Base-by-base conservation (phyloP, 2,113 vertebrate genomes). In the Garra rufa region DNA sequence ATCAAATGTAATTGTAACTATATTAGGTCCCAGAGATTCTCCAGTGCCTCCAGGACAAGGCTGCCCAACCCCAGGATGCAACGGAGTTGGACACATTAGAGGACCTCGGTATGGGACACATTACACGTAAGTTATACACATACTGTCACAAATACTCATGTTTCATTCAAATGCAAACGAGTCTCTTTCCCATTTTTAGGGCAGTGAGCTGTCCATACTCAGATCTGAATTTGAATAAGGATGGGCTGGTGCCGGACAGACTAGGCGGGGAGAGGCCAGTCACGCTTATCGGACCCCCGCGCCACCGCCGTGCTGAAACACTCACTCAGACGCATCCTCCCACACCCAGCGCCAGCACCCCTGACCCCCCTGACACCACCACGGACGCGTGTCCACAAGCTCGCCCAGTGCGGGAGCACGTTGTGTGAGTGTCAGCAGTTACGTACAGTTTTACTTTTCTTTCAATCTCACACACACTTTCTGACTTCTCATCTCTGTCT, bases 51-150 rank as follows among this genome's bases (percentile, higher is more conserved):
- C 90, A 59, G 96, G 95, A 84, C 96, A 97, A 87, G 92, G 91
- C 0, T 98, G 97, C 88, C 96, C 97, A 70, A 98, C 96, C 77
- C 93, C 93, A 6, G 96, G 96, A 87, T 98, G 96, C 89, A 95
- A 94, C 0, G 96, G 97, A 0, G 92, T 97, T 0, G 97, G 97
- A 44, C 97, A 98, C 26, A 94, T 96, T 34, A 93, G 93, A 86
- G 97, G 96, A 79, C 95, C 96, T 28, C 95, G 95, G 85, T 96
- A 97, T 0, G 96, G 96, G 83, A 97, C 96, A 0, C 97, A 97
- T 91, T 95, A 97, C 86, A 97, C 96, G 96, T 97, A 85, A 73
- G 96, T 94, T 77, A 26, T 30, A 30, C 30, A 69, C 24, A 43
- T 26, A 57, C 4, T 34, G 28, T 28, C 10, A 21, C 24, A 70